These are phyloP conservation scores for Pachydiplax longipennis DNA, from an alignment of 2,888 invertebrate genomes.

Conservation along the genomic window DNA sequence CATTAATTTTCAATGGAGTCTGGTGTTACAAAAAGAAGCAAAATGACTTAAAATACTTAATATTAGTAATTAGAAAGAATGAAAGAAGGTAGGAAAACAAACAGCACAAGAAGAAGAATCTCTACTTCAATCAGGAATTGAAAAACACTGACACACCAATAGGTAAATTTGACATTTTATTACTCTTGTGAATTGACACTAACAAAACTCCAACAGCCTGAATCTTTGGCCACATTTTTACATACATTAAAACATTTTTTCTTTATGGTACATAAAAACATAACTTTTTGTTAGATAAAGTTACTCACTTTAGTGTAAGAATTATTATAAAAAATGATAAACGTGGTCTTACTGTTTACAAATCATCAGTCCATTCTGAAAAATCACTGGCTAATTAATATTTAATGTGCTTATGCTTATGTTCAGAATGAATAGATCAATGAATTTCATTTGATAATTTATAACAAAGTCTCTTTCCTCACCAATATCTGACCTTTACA, in stretches of 20 bases:
- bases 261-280: conserved; percentile 37
- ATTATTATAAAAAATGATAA: conserved; percentile 38
- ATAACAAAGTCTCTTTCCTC: conserved; percentile 1
- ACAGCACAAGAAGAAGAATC: conserved; percentile 24
- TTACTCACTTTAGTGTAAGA: conserved; percentile 9
- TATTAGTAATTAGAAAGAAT: conserved; percentile 27
- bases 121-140: conserved; percentile 37
- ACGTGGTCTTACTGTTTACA: background rate
- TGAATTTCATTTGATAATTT: background rate
- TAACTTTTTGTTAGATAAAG: conserved; percentile 24
- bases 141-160: conserved; percentile 36
- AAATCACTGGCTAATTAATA: conserved; percentile 21
- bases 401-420: background rate
- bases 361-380: conserved; percentile 21
- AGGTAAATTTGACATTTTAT: conserved; percentile 24
- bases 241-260: conserved; percentile 37
- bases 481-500: background rate
- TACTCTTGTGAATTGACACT: conserved; percentile 44
- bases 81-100: conserved; percentile 34
- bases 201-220: conserved; percentile 44
- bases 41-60: conserved; percentile 9
- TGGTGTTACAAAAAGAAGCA: background rate
- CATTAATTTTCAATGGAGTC: background rate
- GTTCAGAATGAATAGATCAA: background rate
- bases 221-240: conserved; percentile 44